These are phyloP conservation scores for Cantharis rufa DNA, from an alignment of 2,888 invertebrate genomes.

Conservation along the genomic window DNA sequence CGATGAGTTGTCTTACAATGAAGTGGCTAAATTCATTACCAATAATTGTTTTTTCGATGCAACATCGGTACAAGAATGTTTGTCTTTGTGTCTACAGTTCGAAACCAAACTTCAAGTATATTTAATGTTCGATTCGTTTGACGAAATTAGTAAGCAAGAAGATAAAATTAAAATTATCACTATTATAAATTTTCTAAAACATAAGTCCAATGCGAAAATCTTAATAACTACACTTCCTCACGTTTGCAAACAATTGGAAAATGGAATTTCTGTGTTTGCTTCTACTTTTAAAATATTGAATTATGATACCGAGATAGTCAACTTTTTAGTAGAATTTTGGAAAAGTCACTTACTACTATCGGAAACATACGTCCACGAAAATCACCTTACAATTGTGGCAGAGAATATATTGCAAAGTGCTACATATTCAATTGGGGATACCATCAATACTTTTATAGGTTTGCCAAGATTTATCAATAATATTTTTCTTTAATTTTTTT, in stretches of 20 bases:
- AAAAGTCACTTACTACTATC: slow-evolving; percentile 1
- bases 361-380: background rate
- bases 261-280: slow-evolving; percentile 14
- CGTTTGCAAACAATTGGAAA: slow-evolving; percentile 6
- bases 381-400: background rate
- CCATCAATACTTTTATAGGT: background rate
- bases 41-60: background rate
- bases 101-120: slow-evolving; percentile 4
- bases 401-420: background rate
- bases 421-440: background rate
- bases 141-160: background rate
- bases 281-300: background rate
- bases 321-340: slow-evolving; percentile 9
- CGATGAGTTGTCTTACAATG: background rate
- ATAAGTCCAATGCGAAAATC: slow-evolving; percentile 1
- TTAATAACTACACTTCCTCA: slow-evolving; percentile 18
- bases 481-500: too few species aligned
- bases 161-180: background rate
- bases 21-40: slow-evolving; percentile 11
- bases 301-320: background rate
- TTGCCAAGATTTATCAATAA: background rate
- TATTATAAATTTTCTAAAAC: slow-evolving; percentile 11
- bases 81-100: slow-evolving; percentile 7
- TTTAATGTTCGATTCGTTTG: slow-evolving; percentile 18
- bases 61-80: background rate